Evolutionary conservation across 2,797 vertebrate species (phyloP).

Genomic region (Silurus aristotelis): DNA sequence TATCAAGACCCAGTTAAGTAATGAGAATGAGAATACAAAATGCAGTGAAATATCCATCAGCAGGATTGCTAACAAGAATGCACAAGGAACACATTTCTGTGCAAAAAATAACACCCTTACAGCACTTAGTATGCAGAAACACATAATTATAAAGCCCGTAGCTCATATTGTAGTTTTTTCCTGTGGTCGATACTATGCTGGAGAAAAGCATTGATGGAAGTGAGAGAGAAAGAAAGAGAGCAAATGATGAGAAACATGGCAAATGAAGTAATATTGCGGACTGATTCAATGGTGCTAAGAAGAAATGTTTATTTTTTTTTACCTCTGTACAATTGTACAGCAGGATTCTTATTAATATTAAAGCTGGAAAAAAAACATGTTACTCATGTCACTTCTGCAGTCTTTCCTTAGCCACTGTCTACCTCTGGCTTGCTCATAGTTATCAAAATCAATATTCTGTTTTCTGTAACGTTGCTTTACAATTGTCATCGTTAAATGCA

Average conservation of each 20-base stretch:
- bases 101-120: not conserved
- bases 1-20: not conserved
- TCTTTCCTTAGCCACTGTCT: not conserved
- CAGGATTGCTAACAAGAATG: not conserved
- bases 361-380: not conserved
- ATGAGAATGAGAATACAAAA: not conserved
- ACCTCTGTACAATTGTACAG: not conserved
- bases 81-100: not conserved
- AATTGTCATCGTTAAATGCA: not conserved
- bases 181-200: not conserved
- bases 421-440: not conserved
- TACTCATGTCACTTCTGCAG: too few species aligned
- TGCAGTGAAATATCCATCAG: not conserved
- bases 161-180: not conserved
- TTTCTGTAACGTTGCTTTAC: not conserved
- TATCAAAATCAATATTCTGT: not conserved
- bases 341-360: not conserved
- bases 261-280: not conserved
- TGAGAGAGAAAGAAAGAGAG: not conserved
- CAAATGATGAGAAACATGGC: not conserved
- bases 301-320: not conserved
- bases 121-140: not conserved
- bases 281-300: not conserved
- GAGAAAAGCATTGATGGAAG: not conserved
- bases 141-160: constrained; percentile 30